Conservation (phyloP, 2,888 invertebrate genomes). For the Plebejus melissa region DNA sequence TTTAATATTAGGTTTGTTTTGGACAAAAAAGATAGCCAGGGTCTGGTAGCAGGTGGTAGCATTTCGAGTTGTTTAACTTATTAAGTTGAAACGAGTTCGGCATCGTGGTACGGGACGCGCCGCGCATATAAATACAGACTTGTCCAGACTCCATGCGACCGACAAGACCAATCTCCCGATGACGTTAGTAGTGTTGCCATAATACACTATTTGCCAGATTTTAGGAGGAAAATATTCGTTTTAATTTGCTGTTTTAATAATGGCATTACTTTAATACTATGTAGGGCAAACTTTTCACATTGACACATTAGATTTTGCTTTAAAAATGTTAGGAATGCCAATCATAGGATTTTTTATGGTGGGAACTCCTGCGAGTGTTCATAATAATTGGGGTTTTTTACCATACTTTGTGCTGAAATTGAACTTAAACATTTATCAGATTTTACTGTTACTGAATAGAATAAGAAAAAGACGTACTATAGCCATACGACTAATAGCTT, state of each 20-base stretch:
- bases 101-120: constrained; percentile 30
- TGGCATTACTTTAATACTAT: background rate
- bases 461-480: no score
- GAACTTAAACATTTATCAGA: no score
- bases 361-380: no score
- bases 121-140: constrained; percentile 1
- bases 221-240: background rate
- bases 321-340: no score
- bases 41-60: background rate
- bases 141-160: constrained; percentile 7
- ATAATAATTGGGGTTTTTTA: background rate
- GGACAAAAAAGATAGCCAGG: background rate
- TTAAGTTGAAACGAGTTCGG: constrained; percentile 19
- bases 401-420: no score
- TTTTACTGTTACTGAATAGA: no score
- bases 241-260: background rate
- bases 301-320: no score
- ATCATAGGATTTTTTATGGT: no score
- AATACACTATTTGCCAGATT: constrained; percentile 15
- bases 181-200: constrained; percentile 36
- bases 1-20: background rate
- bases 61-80: background rate
- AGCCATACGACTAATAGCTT: no score
- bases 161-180: constrained; percentile 28
- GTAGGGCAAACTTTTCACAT: no score